phyloP scores from a whole-genome alignment of 92 coral and sea anemone genomes.

The Micromussa lordhowensis region DNA sequence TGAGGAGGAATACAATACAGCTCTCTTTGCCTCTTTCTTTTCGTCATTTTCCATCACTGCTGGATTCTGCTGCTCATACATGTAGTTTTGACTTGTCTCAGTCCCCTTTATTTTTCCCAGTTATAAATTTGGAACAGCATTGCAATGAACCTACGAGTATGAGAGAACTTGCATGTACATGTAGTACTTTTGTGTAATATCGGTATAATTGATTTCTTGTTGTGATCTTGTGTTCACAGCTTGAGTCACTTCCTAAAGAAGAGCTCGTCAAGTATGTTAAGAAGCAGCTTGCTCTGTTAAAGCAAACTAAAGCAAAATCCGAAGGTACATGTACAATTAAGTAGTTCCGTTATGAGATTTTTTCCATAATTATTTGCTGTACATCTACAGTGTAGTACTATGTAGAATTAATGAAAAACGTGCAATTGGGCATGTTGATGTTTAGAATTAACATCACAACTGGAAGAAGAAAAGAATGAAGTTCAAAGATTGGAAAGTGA shows the following conservation, averaged over 20 bases:
- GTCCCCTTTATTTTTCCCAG: background rate
- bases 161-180: too few species aligned
- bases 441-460: constrained; percentile 70
- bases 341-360: too few species aligned
- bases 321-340: constrained; percentile 66
- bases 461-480: constrained; percentile 80
- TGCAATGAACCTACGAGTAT: too few species aligned
- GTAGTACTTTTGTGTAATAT: background rate
- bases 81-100: background rate
- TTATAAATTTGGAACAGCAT: too few species aligned
- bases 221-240: constrained; percentile 50
- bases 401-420: too few species aligned
- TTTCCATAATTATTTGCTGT: too few species aligned
- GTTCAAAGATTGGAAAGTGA: constrained; percentile 84
- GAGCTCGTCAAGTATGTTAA: constrained; percentile 91
- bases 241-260: constrained; percentile 91
- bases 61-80: too few species aligned
- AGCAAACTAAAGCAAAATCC: constrained; percentile 87
- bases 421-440: background rate
- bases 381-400: too few species aligned
- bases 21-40: too few species aligned
- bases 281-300: constrained; percentile 81
- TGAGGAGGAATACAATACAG: too few species aligned
- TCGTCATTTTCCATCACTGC: too few species aligned
- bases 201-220: background rate